Evolutionary conservation across 2,113 vertebrate genomes (phyloP), one percentile per base, ranked within the genome.

Genomic region (Poecile atricapillus): DNA sequence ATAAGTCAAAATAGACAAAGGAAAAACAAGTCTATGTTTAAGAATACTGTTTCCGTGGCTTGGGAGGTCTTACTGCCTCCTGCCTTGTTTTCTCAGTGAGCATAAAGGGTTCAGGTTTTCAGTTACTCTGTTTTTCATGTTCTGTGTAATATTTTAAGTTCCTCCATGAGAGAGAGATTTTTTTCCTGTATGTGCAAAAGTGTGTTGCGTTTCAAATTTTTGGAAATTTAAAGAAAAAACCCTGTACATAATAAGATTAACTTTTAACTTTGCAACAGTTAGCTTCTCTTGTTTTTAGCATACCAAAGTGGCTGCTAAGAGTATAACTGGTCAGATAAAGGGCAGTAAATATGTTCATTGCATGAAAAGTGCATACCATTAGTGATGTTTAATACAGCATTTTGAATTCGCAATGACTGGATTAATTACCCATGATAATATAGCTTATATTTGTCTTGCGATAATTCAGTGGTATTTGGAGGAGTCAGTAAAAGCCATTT

Each of bases 1-100:
- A 7, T 89, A 80, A 92, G 44, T 94, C 84, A 91, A 63, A 95
- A 77, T 39, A 95, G 93, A 95, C 94, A 96, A 87, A 96, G 47
- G 70, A 94, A 95, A 96, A 87, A 25, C 52, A 81, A 90, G 43
- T 65, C 82, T 78, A 1, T 87, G 52, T 90, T 73, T 56, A 67
- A 65, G 75, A 83, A 70, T 64, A 39, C n/a, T 73, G 13, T 94
- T 95, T 91, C 25, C 1, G 2, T 69, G 53, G 31, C 75, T 94
- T 90, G 47, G 76, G 84, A 84, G 65, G 33, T 80, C 70, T 74
- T 69, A 20, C 65, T 56, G 20, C 79, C 65, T 94, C 83, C 58
- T 63, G 55, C 65, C 17, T 41, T 70, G n/a, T 49, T 78, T 91
- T 95, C 68, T 95, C 76, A 76, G 44, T 90, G 83, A 80, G 18